Percentiles rank a stretch among this genome's conserved stretches.
Conservation (phyloP, 2,797 vertebrate species). For the Rousettus madagascariensis region DNA sequence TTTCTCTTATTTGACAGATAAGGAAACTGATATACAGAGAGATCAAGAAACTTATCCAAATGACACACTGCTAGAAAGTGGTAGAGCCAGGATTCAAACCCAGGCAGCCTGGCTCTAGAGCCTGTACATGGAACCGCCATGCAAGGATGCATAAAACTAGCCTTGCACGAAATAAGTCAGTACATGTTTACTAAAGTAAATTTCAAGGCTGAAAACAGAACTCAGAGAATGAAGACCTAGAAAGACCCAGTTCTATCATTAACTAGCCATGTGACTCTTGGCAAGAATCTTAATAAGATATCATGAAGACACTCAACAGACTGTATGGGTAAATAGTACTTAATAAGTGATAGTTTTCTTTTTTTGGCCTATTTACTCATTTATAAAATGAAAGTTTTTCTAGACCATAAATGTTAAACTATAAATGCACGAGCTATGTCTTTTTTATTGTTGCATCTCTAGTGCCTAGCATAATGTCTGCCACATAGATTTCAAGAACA, state of each 20-base stretch:
- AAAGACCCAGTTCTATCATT: neutral
- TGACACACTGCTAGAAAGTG: neutral
- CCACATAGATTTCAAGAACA: constrained; percentile 24
- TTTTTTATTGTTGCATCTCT: neutral
- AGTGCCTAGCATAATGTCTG: neutral
- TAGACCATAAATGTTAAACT: neutral
- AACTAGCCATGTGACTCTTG: neutral
- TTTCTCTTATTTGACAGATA: neutral
- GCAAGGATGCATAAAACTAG: neutral
- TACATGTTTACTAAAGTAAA: neutral
- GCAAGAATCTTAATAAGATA: neutral
- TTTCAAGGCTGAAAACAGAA: neutral
- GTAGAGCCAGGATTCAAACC: neutral
- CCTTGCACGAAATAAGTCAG: neutral
- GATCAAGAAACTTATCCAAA: neutral
- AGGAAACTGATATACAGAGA: neutral
- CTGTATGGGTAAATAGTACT: neutral
- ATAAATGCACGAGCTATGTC: neutral
- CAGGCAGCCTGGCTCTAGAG: neutral
- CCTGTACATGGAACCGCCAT: neutral
- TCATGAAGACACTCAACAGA: neutral
- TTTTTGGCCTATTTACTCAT: neutral
- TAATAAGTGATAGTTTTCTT: neutral
- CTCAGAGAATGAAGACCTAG: neutral
- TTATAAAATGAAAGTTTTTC: constrained; percentile 3